Conservation (phyloP, 2,797 vertebrate species). For the Typhlichthys eigenmanni region DNA sequence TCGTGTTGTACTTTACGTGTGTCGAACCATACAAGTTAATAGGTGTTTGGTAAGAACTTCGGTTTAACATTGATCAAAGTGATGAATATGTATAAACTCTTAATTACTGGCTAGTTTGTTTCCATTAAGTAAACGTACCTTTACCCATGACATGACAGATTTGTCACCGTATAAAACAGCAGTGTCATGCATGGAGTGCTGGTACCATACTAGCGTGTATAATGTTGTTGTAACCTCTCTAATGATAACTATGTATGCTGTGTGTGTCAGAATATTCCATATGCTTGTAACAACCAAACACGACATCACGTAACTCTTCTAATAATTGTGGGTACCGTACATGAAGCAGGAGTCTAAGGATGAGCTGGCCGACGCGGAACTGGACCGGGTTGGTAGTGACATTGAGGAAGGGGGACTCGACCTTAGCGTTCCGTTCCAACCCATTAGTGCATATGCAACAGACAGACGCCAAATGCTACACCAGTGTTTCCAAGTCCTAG, state of each 20-base stretch:
- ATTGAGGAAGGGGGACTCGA: slow-evolving; percentile 94
- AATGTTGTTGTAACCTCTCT: neutral
- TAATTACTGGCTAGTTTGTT: no score
- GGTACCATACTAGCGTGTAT: neutral
- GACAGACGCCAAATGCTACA: slow-evolving; percentile 92
- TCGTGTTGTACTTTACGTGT: neutral
- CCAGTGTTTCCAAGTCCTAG: slow-evolving; percentile 90
- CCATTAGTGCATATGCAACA: slow-evolving; percentile 88
- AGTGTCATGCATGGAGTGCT: no score
- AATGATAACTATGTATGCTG: neutral
- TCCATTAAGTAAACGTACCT: no score
- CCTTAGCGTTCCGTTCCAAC: slow-evolving; percentile 84
- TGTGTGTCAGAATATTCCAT: no score
- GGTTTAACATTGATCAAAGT: no score
- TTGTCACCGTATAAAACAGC: no score
- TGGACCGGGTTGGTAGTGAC: slow-evolving; percentile 87
- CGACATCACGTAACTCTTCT: no score
- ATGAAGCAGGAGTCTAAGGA: slow-evolving; percentile 78
- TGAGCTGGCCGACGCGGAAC: slow-evolving; percentile 71
- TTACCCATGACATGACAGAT: no score
- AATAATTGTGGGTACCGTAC: neutral
- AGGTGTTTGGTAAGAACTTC: no score
- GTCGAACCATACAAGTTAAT: neutral
- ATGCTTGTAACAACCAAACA: no score
- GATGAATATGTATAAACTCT: neutral